Percentiles rank a stretch among this genome's conserved stretches.
Conservation (phyloP, 1,140 invertebrate species). For the Bactericera cockerelli region DNA sequence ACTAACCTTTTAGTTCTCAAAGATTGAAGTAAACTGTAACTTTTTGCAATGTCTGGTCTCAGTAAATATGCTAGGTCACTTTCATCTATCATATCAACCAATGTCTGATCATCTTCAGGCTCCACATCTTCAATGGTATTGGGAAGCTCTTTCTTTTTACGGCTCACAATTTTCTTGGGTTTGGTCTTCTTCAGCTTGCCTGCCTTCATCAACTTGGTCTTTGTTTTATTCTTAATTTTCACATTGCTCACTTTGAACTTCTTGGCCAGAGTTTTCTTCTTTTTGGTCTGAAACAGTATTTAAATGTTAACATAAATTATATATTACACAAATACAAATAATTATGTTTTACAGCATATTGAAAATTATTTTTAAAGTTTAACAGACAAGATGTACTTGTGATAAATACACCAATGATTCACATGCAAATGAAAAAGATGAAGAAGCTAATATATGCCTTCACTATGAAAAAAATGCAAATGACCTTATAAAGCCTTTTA, state of each 20-base stretch:
- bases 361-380: too few species aligned
- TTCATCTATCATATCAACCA: constrained; percentile 2
- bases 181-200: constrained; percentile 5
- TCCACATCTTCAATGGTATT: neutral
- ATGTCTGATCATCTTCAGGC: constrained; percentile 4
- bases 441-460: too few species aligned
- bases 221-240: constrained; percentile 3
- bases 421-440: too few species aligned
- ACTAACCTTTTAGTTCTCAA: neutral
- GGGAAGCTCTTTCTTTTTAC: neutral
- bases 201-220: neutral
- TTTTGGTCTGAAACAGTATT: neutral
- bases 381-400: too few species aligned
- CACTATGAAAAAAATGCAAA: too few species aligned
- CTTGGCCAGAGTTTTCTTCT: neutral
- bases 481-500: too few species aligned
- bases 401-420: too few species aligned
- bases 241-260: constrained; percentile 6
- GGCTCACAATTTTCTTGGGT: neutral
- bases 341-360: too few species aligned
- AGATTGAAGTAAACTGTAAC: constrained; percentile 7
- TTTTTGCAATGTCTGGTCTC: constrained; percentile 1
- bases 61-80: neutral
- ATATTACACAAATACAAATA: too few species aligned
- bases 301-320: too few species aligned